These are phyloP conservation scores for Clarias macrocephalus DNA, from an alignment of 2,113 vertebrate genomes.

Conservation along the genomic window DNA sequence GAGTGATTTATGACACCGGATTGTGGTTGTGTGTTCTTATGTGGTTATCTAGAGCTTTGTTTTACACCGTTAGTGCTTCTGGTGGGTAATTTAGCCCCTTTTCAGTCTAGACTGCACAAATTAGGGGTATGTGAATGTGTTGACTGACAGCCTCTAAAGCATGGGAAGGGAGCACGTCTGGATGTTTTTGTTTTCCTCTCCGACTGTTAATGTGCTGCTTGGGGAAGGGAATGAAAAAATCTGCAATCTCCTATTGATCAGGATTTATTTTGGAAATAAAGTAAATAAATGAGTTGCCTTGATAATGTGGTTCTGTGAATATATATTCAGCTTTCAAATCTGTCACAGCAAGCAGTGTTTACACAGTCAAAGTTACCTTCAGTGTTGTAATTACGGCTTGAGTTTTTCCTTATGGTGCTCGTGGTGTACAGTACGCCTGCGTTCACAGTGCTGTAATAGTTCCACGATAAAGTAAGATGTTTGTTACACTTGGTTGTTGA, in stretches of 20 bases:
- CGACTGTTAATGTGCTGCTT: neutral
- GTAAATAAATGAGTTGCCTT: neutral
- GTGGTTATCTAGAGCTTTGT: constrained; percentile 62
- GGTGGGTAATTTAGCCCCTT: constrained; percentile 42
- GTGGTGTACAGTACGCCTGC: neutral
- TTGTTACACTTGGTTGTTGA: neutral
- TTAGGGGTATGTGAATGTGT: constrained; percentile 56
- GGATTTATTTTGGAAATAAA: neutral
- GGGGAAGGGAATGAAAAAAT: neutral
- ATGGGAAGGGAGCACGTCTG: neutral
- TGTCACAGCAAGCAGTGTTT: neutral
- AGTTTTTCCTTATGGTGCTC: neutral
- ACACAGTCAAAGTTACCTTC: neutral
- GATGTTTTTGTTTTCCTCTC: constrained; percentile 6
- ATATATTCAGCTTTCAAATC: neutral
- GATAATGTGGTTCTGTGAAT: neutral
- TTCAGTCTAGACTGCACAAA: constrained; percentile 70
- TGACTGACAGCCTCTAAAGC: constrained; percentile 52
- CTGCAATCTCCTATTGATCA: neutral
- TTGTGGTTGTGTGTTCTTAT: constrained; percentile 61
- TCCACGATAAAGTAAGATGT: neutral
- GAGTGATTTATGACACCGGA: constrained; percentile 66
- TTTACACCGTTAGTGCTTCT: constrained; percentile 57
- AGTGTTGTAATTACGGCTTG: neutral
- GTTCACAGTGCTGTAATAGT: neutral